Base-by-base conservation (phyloP, 2,797 vertebrate genomes). In the Antrozous pallidus region DNA sequence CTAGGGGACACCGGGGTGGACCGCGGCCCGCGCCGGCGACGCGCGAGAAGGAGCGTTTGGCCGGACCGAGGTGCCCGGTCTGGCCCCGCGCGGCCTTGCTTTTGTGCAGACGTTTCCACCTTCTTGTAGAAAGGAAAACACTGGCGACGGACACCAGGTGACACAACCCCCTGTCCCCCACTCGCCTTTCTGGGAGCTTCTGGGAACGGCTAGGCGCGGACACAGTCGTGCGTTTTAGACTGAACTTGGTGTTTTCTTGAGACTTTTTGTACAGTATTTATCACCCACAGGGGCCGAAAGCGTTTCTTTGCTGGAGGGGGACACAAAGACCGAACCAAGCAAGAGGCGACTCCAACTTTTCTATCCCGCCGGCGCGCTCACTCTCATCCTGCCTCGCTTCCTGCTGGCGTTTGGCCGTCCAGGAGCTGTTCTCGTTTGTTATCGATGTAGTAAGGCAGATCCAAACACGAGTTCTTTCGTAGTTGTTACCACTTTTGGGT, bases 21-120 rank as follows among this genome's bases (percentile, higher is more conserved):
- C 54, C 3, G 87, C 42, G 51, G 54, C 36, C 42, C 70, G 45
- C 80, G 65, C 56, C 13, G 49, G 67, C 58, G 31, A n/a, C 40
- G 13, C 49, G 38, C 8, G n/a, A 8, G 2, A 12, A n/a, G 12
- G 36, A 40, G 89, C 94, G 67, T 17, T 51, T 40, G 56, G 73
- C 78, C 89, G 6, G 40, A 5, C 24, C 56, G 16, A 24, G 38
- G 87, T 8, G 1, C 24, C 63, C 20, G 49, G 42, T 47, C 54
- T 14, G 28, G 56, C 75, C 73, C 84, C 22, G 36, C 67, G 31
- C 71, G 16, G 82, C 78, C 81, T 65, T 26, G 97, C 97, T 98
- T 99, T 99, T 99, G 99, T 99, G 99, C 99, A 98, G 98, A 99
- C 98, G 98, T 98, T 98, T 98, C 98, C 98, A 97, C 98, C 98